Conservation (phyloP, 2,888 invertebrate genomes). For the Ceraclea dissimilis region DNA sequence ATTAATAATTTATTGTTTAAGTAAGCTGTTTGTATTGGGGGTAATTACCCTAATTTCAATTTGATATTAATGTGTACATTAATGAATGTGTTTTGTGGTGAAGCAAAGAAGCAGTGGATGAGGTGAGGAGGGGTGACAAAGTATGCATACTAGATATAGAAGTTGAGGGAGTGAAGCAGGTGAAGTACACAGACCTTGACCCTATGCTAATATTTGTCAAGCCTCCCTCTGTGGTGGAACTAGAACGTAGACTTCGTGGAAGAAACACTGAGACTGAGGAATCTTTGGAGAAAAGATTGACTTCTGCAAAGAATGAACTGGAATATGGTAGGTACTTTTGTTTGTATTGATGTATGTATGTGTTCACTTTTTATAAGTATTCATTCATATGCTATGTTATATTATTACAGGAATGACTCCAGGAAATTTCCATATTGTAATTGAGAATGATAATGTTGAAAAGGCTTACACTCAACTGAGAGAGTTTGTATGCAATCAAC, state of each 20-base stretch:
- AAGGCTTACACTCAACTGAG: constrained; percentile 69
- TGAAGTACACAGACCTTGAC: constrained; percentile 73
- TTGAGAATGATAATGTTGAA: constrained; percentile 76
- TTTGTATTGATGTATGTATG: constrained; percentile 4
- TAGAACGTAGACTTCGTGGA: constrained; percentile 64
- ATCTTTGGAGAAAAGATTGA: constrained; percentile 67
- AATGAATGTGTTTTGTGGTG: constrained; percentile 30
- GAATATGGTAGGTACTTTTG: constrained; percentile 60
- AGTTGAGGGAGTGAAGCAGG: constrained; percentile 86
- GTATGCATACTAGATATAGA: constrained; percentile 94
- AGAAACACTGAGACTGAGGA: constrained; percentile 91
- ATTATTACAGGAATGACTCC: constrained; percentile 45
- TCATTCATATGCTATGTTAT: background rate
- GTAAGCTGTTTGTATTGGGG: constrained; percentile 69
- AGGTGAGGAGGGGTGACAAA: constrained; percentile 70
- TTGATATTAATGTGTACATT: no score
- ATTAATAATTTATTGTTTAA: constrained; percentile 31
- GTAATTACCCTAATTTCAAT: no score
- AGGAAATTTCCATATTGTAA: constrained; percentile 75
- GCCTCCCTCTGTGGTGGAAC: constrained; percentile 77
- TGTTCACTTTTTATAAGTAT: background rate
- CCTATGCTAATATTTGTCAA: constrained; percentile 84
- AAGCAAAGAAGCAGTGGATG: constrained; percentile 81
- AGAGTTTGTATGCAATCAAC: constrained; percentile 58
- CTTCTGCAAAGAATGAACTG: constrained; percentile 73